Evolutionary conservation across 2,113 vertebrate species (phyloP).

Genomic region (Indicator maculatus): DNA sequence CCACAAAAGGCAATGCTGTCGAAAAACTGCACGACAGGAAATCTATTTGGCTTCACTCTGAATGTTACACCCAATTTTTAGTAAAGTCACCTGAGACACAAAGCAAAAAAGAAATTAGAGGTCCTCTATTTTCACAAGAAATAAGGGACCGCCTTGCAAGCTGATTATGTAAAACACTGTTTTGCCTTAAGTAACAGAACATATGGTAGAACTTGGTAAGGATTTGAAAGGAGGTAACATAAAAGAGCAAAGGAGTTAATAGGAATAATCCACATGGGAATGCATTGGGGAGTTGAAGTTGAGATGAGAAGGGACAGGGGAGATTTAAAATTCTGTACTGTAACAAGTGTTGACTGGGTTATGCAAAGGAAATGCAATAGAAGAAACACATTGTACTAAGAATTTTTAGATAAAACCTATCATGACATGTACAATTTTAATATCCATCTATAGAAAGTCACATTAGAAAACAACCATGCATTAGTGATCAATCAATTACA

Average conservation of each 20-base stretch:
- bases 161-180: not conserved
- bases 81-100: not conserved
- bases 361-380: not conserved
- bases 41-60: not conserved
- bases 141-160: not conserved
- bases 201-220: not conserved
- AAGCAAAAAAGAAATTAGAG: not conserved
- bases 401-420: not conserved
- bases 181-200: not conserved
- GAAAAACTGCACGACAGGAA: not conserved
- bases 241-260: not conserved
- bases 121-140: not conserved
- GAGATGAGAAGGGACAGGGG: not conserved
- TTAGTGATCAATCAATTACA: not conserved
- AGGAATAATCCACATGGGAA: not conserved
- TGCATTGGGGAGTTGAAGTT: not conserved
- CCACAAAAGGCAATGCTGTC: not conserved
- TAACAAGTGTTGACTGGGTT: not conserved
- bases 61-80: not conserved
- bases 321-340: not conserved
- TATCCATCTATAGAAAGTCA: not conserved
- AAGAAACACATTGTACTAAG: not conserved
- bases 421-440: not conserved
- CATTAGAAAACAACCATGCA: not conserved
- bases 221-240: not conserved